Evolutionary conservation across 2,797 vertebrate species (phyloP).

Genomic region (Capromys pilorides): DNA sequence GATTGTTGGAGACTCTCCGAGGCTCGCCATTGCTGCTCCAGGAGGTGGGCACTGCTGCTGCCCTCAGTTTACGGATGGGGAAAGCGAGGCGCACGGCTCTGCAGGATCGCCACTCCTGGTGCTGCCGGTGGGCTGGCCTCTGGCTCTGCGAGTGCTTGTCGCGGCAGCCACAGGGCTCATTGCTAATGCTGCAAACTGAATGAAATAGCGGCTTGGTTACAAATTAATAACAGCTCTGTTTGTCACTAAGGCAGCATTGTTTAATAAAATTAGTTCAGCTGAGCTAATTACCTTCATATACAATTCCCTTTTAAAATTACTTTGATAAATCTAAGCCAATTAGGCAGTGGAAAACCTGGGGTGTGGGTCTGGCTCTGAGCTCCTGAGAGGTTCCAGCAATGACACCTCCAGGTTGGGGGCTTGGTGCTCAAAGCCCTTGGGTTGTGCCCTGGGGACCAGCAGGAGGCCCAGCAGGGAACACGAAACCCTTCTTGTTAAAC

Average conservation of each 20-base stretch:
- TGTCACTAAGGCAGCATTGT: conserved; percentile 86
- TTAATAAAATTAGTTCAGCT: conserved; percentile 87
- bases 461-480: not conserved
- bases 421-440: not conserved
- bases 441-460: not conserved
- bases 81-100: not conserved
- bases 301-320: conserved; percentile 88
- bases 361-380: not conserved
- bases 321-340: conserved; percentile 88
- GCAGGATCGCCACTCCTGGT: not conserved
- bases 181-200: conserved; percentile 67
- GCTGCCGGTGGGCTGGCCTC: not conserved
- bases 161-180: conserved; percentile 43
- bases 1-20: not conserved
- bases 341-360: conserved; percentile 79
- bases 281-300: conserved; percentile 88
- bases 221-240: conserved; percentile 82
- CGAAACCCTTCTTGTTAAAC: not conserved
- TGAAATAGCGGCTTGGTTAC: conserved; percentile 67
- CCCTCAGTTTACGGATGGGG: not conserved
- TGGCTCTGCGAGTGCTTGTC: not conserved
- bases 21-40: not conserved
- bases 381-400: not conserved
- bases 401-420: not conserved
- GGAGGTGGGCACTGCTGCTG: not conserved